phyloP scores from a whole-genome alignment of 2,888 invertebrate genomes.

The Odontothrips loti region DNA sequence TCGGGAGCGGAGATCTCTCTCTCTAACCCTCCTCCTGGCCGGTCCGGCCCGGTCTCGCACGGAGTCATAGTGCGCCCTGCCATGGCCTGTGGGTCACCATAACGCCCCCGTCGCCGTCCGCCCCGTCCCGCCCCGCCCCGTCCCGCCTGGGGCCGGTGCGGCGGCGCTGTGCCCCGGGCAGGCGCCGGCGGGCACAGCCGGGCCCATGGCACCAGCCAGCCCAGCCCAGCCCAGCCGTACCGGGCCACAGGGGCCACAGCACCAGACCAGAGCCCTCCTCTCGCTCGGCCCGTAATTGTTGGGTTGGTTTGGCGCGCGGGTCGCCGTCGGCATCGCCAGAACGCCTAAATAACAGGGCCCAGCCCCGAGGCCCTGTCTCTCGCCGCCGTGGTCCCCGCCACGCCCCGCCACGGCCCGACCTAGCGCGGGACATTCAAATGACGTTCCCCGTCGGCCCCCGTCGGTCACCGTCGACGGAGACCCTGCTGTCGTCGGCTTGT shows the following conservation, averaged over 20 bases:
- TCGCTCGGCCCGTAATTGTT: not conserved
- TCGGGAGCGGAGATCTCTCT: not conserved
- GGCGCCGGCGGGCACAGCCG: constrained; percentile 8
- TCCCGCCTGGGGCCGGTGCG: not conserved
- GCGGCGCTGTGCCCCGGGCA: not conserved
- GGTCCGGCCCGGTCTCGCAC: not conserved
- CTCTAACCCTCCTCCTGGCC: not conserved
- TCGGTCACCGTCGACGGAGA: no score
- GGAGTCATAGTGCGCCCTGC: constrained; percentile 2
- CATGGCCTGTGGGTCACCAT: constrained; percentile 2
- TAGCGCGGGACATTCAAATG: constrained; percentile 16
- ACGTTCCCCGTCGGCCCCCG: not conserved
- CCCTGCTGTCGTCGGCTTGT: not conserved
- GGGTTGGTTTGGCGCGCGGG: constrained; percentile 8
- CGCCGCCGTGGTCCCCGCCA: not conserved
- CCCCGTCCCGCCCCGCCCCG: not conserved
- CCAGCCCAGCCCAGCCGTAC: not conserved
- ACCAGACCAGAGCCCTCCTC: no score
- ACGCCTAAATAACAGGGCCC: constrained; percentile 14
- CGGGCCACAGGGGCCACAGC: no score
- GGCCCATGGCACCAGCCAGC: not conserved
- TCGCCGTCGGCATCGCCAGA: constrained; percentile 16
- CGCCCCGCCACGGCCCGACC: not conserved
- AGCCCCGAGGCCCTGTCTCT: not conserved
- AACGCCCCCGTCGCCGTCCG: not conserved